Evolutionary conservation across 2,888 invertebrate species (phyloP), one percentile per base, ranked within the genome.

Genomic region (Leistus spinibarbis): DNA sequence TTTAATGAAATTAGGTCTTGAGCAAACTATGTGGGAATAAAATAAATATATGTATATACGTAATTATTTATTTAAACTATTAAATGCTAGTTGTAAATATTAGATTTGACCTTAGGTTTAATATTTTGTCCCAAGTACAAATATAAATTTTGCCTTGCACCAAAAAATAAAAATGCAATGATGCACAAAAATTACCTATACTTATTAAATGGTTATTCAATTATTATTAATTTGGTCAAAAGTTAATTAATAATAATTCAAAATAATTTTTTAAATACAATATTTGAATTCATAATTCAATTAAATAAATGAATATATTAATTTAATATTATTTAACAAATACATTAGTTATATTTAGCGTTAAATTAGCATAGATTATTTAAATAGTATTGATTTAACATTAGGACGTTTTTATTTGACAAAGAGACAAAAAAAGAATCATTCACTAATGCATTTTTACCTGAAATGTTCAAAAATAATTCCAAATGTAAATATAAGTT

Each of bases 1-100:
- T 72, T 72, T 54, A 72, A 72, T 65, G 57, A 64, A 54, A 72
- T 72, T 57, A 54, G 27, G 27, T 16, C 10, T 53, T 10, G 40
- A 13, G 69, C 53, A 56, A 40, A 69, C 54, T 23, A 54, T 63
- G 63, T 71, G 53, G 64, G 54, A 62, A 54, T 64, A 71, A 40
- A 64, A 64, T 23, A 62, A 71, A 71, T 54, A 71, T 13, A 54
- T 40, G n/a, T n/a, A 4, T 40, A 40, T 40, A 71, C 71, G 63
- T 63, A 63, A 64, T 64, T 71, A 71, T 71, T 71, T 71, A 71
- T 54, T 64, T 71, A 63, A 54, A 63, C 53, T 9, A 69, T 69
- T 69, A 69, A 60, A 27, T 69, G 24, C 13, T 40, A 40, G 40
- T 40, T 40, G 40, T 40, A 40, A 40, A 7, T 40, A 40, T 40